Percentiles rank a stretch among this genome's conserved stretches.
These are phyloP conservation scores for Antheraea assamensis DNA, from an alignment of 2,888 invertebrate genomes.

Conservation along the genomic window DNA sequence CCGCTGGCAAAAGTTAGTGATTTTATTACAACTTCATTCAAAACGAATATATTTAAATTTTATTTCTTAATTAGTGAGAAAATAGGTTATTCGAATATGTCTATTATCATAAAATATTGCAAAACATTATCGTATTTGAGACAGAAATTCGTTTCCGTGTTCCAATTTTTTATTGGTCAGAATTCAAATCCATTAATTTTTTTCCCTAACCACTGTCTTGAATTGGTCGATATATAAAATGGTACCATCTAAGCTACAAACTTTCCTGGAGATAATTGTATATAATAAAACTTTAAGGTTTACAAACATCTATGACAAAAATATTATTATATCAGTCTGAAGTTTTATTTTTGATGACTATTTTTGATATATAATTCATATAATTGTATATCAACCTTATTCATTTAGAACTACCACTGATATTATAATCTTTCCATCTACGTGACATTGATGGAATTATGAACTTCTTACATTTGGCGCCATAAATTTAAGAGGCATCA, in stretches of 20 bases:
- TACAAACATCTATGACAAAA: neutral
- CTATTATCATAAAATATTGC: neutral
- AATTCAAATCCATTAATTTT: slow-evolving; percentile 24
- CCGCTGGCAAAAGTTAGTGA: neutral
- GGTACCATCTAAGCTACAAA: neutral
- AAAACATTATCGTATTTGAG: slow-evolving; percentile 39
- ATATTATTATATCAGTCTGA: neutral
- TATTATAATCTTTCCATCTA: too few relatives aligned
- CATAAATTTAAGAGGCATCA: too few relatives aligned
- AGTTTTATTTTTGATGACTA: too few relatives aligned
- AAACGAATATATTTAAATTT: neutral
- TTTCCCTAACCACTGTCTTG: slow-evolving; percentile 1
- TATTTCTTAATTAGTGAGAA: neutral
- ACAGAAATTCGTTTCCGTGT: slow-evolving; percentile 48
- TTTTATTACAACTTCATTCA: neutral
- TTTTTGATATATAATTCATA: too few relatives aligned
- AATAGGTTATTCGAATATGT: neutral
- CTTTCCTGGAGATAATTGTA: neutral
- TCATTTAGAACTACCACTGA: too few relatives aligned
- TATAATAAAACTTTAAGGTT: neutral
- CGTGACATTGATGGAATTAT: too few relatives aligned
- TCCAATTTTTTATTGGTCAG: slow-evolving; percentile 36
- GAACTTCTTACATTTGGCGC: too few relatives aligned
- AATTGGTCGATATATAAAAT: neutral
- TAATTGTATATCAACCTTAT: too few relatives aligned